Base-by-base conservation (phyloP, 2,888 invertebrate genomes). In the Choreutis nemorana region DNA sequence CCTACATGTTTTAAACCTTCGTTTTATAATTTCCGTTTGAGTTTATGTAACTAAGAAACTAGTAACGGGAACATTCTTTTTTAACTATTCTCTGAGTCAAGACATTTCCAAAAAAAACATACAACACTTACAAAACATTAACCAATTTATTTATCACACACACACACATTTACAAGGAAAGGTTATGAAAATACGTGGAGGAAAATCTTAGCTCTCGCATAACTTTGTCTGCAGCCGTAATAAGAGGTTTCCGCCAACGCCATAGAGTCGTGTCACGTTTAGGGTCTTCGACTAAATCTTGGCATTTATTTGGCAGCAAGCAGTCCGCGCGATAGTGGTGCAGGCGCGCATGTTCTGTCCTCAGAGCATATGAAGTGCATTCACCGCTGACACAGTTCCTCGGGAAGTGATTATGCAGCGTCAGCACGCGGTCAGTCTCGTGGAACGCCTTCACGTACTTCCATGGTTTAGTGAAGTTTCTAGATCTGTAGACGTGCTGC, bases 291-390 rank as follows among this genome's bases (percentile, higher is more conserved):
- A 90, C 83, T 60, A 88, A 92, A 55, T 92, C 89, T 30, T 85
- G 84, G 71, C 94, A 95, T 22, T 84, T 81, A 68, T 93, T 92
- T 70, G 90, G 90, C 41, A 94, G 77, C 32, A 94, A 94, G 70
- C 96, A 96, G 70, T 94, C 94, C 14, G 91, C 92, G 34, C 95
- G 85, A 75, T 96, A 97, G 68, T 97, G 97, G 62, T 97, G 94
- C 50, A 97, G 80, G 42, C 96, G 91, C 10, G 94, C 96, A 51
- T 89, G 87, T 18, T 80, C 80, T 12, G 89, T 90, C 41, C 91
- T 88, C 41, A 96, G 86, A 31, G 91, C 84, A 71, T 89, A 94
- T 24, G 91, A 90, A 29, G 90, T 90, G 67, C 94, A 94, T 4
- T 85, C 83, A 23, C 90, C 90, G 25, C 92, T 91, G 21, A 94